Percentiles rank a stretch among this genome's conserved stretches.
Evolutionary conservation across 2,797 vertebrate species (phyloP).

Genomic region (Glyptemys insculpta): DNA sequence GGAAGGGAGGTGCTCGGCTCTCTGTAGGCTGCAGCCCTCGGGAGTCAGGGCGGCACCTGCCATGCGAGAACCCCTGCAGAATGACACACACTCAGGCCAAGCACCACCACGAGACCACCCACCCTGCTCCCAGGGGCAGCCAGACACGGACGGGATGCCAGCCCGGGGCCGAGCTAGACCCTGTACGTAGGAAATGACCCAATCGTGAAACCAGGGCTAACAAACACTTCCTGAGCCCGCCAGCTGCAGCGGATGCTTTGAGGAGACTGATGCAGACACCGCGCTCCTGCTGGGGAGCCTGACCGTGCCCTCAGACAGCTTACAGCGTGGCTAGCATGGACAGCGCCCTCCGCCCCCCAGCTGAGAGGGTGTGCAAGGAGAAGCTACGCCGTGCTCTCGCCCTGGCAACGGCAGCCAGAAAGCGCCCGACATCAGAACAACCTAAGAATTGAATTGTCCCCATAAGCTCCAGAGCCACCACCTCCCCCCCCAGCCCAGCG

Average conservation of each 20-base stretch:
- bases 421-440: neutral
- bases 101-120: neutral
- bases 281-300: neutral
- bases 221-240: neutral
- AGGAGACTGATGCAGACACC: neutral
- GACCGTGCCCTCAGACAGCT: neutral
- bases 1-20: neutral
- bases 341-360: too few species aligned
- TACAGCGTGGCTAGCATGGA: too few species aligned
- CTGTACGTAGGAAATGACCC: neutral
- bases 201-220: neutral
- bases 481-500: too few species aligned
- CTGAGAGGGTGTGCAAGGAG: neutral
- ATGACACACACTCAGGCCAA: neutral
- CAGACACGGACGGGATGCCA: neutral
- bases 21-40: neutral
- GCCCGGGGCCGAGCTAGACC: neutral
- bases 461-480: neutral
- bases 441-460: neutral
- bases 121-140: neutral
- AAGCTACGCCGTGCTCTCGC: neutral
- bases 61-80: neutral
- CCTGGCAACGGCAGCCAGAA: neutral
- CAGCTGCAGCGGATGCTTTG: neutral
- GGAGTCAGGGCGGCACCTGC: neutral